These are phyloP conservation scores for Poecile montanus DNA, from an alignment of 2,797 vertebrate species.

Conservation along the genomic window DNA sequence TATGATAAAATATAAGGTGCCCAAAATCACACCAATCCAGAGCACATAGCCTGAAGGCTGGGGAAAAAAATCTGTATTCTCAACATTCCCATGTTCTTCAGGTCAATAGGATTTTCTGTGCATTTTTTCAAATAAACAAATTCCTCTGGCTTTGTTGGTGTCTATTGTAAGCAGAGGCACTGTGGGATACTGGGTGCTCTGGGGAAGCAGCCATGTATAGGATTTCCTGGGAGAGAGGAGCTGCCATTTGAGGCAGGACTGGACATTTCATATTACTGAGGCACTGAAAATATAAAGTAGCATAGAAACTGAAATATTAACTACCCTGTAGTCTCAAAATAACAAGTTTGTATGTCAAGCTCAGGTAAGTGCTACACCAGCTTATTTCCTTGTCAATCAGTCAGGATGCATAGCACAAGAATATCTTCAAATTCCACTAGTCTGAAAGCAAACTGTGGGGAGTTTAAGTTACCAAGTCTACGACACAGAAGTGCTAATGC, in stretches of 20 bases:
- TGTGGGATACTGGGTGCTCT: not conserved
- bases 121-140: not conserved
- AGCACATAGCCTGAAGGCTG: not conserved
- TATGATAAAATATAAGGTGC: not conserved
- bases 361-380: not conserved
- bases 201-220: accelerated
- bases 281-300: not conserved
- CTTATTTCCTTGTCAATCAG: not conserved
- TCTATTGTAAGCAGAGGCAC: not conserved
- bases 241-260: not conserved
- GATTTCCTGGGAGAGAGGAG: not conserved
- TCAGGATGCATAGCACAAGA: not conserved
- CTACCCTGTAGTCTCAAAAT: not conserved
- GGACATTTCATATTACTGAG: not conserved
- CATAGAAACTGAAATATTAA: not conserved
- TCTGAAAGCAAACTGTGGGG: not conserved
- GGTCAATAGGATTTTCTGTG: not conserved
- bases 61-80: not conserved
- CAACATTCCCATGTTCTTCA: not conserved
- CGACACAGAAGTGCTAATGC: not conserved
- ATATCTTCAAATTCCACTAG: not conserved
- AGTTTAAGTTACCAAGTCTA: not conserved
- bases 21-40: not conserved
- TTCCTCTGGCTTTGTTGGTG: not conserved
- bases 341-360: not conserved